These are phyloP conservation scores for Chloroceryle inda DNA, from an alignment of 2,797 vertebrate genomes.

Conservation along the genomic window DNA sequence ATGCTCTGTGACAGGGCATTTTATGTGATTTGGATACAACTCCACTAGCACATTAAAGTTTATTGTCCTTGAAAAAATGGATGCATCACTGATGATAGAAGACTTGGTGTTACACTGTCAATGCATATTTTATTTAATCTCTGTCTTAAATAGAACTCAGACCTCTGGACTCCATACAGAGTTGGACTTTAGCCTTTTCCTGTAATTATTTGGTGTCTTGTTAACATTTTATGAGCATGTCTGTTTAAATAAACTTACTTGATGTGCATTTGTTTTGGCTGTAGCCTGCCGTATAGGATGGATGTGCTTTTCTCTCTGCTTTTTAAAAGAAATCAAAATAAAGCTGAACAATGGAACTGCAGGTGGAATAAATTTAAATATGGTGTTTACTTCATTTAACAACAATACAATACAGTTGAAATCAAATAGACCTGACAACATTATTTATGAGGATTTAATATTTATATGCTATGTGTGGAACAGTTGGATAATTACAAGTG, in stretches of 20 bases:
- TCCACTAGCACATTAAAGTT: conserved; percentile 61
- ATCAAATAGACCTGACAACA: conserved; percentile 25
- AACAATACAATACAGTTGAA: not conserved
- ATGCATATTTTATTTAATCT: conserved; percentile 71
- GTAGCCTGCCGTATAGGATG: conserved; percentile 33
- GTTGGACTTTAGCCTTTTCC: conserved; percentile 74
- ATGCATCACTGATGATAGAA: conserved; percentile 11
- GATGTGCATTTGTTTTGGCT: conserved; percentile 70
- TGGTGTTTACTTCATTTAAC: not conserved
- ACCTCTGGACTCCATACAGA: conserved; percentile 38
- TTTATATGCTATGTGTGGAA: conserved; percentile 26
- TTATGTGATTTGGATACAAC: conserved; percentile 67
- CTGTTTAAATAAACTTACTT: conserved; percentile 76
- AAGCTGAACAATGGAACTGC: conserved; percentile 27
- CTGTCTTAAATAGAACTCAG: conserved; percentile 73
- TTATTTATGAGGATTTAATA: conserved; percentile 55
- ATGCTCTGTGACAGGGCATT: conserved; percentile 39
- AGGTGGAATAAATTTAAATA: conserved; percentile 37
- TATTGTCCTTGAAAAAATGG: conserved; percentile 54
- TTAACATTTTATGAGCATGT: conserved; percentile 82
- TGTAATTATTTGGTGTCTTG: conserved; percentile 79
- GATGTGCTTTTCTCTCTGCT: conserved; percentile 41
- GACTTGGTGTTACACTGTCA: conserved; percentile 21
- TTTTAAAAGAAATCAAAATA: conserved; percentile 57
- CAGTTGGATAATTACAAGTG: conserved; percentile 22